Base-by-base conservation (phyloP, 2,113 vertebrate species). In the Addax nasomaculatus region DNA sequence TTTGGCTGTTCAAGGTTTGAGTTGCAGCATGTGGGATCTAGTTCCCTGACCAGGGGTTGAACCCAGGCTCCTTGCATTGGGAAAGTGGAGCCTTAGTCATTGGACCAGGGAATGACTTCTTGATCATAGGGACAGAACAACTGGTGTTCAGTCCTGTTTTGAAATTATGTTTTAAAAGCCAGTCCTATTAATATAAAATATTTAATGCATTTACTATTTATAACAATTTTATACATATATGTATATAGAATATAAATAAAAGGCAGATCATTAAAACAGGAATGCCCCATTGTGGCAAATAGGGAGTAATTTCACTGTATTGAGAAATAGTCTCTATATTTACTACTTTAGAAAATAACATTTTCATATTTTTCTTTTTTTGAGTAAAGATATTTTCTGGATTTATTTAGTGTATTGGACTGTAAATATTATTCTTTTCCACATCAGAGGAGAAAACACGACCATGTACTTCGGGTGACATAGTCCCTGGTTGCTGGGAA, bases 401-500 rank as follows among this genome's bases (percentile, higher is more conserved):
- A 85, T 92, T 10, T 85, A 30, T 30, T 96, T 60, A 62, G 62
- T 93, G 49, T 16, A 89, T 78, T 33, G 78, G 16, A 29, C 19
- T 90, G 15, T 70, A 92, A 87, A 90, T 96, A 85, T 51, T 83
- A 51, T 60, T 64, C 2, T 62, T 53, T 62, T 80, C 17, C 27
- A 88, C 17, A 76, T 93, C 70, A 91, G 81, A 67, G 49, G 23
- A 92, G 33, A 94, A 97, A 97, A 79, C 4, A n/a, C 4, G 3
- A 4, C n/a, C 36, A 51, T 55, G 29, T 58, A 67, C 91, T 89
- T 91, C 53, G 96, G 67, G 81, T 97, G 33, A 87, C 16, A 16
- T 97, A 98, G 92, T 85, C 92, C 25, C 76, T 93, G 89, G 45
- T 87, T 95, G 96, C 79, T 80, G 53, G 51, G 58, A 96, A 97